Evolutionary conservation across 2,113 vertebrate genomes (phyloP), one percentile per base, ranked within the genome.

Genomic region (Amblyornis subalaris): DNA sequence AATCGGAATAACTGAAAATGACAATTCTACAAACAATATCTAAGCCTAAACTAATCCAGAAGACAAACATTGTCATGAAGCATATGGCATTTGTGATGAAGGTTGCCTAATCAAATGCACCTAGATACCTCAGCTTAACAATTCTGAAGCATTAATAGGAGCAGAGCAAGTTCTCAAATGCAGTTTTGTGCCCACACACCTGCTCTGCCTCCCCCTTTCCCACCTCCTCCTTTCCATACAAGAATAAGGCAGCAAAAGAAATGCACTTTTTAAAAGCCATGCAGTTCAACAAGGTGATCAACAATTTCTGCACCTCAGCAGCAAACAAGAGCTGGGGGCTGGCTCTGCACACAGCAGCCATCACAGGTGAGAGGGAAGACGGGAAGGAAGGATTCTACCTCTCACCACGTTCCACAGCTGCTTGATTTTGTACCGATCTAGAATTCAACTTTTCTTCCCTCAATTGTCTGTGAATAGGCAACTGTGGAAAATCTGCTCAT

Each of bases 331-430:
- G 25, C 38, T n/a, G 24, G n/a, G 26, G 33, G 24, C 25, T 21
- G 29, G n/a, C 44, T 60, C 48, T 54, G 60, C 70, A 50, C 57
- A 70, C 44, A 70, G 16, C 42, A 78, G 33, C 17, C 61, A 33
- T 4, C 21, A 5, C 25, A 71, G n/a, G 26, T 0, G 2, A 74
- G 22, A 38, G 31, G 23, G 26, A 55, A 50, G 55, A 18, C 0
- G 1, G 23, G 11, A 1, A 1, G 31, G 35, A 65, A 53, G 21
- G 51, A 51, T 33, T n/a, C 66, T 61, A 48, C 40, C 61, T 47
- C 42, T 42, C 64, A 6, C 31, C 3, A 3, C 33, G 35, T 58
- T 23, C 44, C 61, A 51, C 57, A 57, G 53, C 18, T 24, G 2
- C 47, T 25, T 6, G 18, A 57, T 28, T 70, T 62, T 55, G 19